phyloP scores from a whole-genome alignment of 1,140 invertebrate species.

The Ladona fulva region DNA sequence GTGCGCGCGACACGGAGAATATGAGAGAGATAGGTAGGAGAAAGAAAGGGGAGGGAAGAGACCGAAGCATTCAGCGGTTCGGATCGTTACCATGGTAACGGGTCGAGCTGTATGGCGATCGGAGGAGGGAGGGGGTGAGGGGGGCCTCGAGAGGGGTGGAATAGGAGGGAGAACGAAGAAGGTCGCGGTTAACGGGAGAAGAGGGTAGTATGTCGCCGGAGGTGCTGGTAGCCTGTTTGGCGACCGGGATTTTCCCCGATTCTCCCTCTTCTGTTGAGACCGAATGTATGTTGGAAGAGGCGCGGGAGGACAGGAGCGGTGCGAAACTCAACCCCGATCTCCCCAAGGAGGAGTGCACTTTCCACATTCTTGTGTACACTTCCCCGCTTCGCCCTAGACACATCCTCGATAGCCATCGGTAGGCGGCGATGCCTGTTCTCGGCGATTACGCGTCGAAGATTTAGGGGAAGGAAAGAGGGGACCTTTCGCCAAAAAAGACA shows the following conservation, averaged over 20 bases:
- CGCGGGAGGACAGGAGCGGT: neutral
- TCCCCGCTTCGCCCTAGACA: too few relatives aligned
- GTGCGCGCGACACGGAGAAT: too few relatives aligned
- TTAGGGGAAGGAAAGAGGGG: too few relatives aligned
- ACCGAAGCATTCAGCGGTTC: neutral
- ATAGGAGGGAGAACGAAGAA: neutral
- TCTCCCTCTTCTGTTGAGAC: too few relatives aligned
- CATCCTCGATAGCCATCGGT: too few relatives aligned
- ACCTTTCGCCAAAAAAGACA: too few relatives aligned
- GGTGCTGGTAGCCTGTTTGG: neutral
- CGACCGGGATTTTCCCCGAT: neutral
- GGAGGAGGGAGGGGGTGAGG: neutral
- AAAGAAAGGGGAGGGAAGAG: neutral
- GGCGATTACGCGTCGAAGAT: too few relatives aligned
- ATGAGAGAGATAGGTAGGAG: too few relatives aligned
- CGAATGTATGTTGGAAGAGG: neutral
- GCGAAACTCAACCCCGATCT: neutral
- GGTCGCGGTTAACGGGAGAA: neutral
- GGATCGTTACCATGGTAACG: constrained; percentile 3
- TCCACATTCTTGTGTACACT: too few relatives aligned
- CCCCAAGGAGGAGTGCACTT: too few relatives aligned
- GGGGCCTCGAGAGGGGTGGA: neutral
- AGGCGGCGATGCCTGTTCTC: too few relatives aligned
- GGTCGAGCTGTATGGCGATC: constrained; percentile 1
- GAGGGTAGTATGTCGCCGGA: neutral